Evolutionary conservation across 37 sponge, comb jelly and placozoan genomes (phyloP), one percentile per base, ranked within the genome.

Genomic region (Corticium candelabrum): DNA sequence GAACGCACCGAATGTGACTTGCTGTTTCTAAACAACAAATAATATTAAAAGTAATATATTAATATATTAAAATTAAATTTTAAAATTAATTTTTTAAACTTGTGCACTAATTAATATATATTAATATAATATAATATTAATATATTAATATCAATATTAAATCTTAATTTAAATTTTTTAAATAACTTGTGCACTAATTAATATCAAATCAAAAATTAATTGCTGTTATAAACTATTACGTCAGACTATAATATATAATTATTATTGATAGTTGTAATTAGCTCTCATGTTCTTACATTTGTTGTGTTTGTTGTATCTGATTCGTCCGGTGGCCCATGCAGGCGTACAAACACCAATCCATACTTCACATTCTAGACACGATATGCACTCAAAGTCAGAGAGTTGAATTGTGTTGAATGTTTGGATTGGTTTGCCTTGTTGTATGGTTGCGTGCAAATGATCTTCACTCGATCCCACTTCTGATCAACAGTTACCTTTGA

Each of bases 361-460:
- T 90, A 93, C 39, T 82, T 84, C 82, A 86, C 94, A 31, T 56
- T 85, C 94, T 93, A 71, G 3, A 36, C 21, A 50, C 11, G 62
- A 38, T 29, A 4, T 29, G 31, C 73, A 70, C 36, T 29, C 56
- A 5, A 43, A 5, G 11, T 21, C 11, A 11, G 56, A 43, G 56
- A 29, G 33, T 70, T 35, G 7, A 35, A 70, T 5, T 5, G 29
- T 27, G 29, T 76, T 76, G 67, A 68, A 76, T 76, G 67, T 7
- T 5, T 5, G 21, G 62, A 74, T 30, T 1, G 68, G 1, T 37
- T 38, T 34, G 86, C 93, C 90, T 87, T 88, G 79, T 95, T 95
- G 69, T 79, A 95, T 2, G 90, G 96, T 74, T 95, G 96, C 1
- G 90, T 89, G 73, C 96, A 95, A 3, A 95, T 87, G 1, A 95